These are phyloP conservation scores for Butastur rufipennis DNA, from an alignment of 2,113 vertebrate species.

Conservation along the genomic window DNA sequence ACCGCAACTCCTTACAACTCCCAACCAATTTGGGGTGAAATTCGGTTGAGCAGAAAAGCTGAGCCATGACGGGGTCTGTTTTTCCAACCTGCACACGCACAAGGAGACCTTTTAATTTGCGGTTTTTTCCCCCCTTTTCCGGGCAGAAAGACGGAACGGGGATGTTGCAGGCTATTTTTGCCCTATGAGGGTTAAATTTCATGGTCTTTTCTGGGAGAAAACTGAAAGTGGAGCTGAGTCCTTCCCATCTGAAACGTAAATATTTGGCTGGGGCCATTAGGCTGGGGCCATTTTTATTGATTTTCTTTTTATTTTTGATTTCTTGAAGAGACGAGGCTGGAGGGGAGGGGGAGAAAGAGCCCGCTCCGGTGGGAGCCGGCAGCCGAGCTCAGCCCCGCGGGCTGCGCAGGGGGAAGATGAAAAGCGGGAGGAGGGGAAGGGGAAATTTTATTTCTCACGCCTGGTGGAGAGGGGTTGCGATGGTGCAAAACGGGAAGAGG, in stretches of 20 bases:
- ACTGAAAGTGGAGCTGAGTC: background rate
- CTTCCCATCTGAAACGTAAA: background rate
- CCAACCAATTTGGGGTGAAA: background rate
- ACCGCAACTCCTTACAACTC: background rate
- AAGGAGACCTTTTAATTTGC: background rate
- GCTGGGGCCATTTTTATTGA: rapidly evolving
- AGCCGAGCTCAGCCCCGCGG: background rate
- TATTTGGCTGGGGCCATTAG: background rate
- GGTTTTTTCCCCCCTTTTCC: background rate
- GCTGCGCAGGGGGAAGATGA: background rate
- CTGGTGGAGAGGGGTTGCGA: background rate
- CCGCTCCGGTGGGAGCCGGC: background rate
- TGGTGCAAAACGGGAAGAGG: too few species aligned
- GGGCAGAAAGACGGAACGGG: background rate
- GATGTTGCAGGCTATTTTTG: background rate
- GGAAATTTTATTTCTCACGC: background rate
- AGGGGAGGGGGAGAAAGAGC: background rate
- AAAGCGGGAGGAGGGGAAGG: background rate
- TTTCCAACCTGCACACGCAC: background rate
- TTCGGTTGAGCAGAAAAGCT: background rate
- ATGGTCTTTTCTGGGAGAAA: background rate
- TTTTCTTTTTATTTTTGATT: background rate
- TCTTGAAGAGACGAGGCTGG: background rate
- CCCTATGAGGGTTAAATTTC: background rate
- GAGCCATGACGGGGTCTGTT: background rate